Conservation (phyloP, 2,888 invertebrate genomes). For the Pterostichus niger region DNA sequence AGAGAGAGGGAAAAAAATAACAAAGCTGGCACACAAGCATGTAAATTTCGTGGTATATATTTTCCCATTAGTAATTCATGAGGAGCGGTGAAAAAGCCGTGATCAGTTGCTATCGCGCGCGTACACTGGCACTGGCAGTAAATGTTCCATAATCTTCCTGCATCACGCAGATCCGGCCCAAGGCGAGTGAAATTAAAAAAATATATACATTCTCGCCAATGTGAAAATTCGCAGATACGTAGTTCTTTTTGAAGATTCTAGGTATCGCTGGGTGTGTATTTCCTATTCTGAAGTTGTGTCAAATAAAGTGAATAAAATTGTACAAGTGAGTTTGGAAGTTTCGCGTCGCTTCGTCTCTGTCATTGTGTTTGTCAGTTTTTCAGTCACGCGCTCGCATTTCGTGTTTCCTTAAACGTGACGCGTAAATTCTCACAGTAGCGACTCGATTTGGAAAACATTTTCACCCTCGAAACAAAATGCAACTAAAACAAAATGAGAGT, state of each 20-base stretch:
- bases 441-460: constrained; percentile 6
- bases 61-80: constrained; percentile 62
- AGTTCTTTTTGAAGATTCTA: constrained; percentile 39
- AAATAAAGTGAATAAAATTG: constrained; percentile 49
- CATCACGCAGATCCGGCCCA: constrained; percentile 24
- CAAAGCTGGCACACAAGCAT: constrained; percentile 53
- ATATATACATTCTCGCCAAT: no score
- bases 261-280: constrained; percentile 30
- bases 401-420: constrained; percentile 56
- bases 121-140: constrained; percentile 15
- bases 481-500: not conserved
- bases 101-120: constrained; percentile 38
- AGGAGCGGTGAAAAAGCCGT: constrained; percentile 47
- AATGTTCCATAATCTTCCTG: constrained; percentile 54
- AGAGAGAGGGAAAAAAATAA: constrained; percentile 46
- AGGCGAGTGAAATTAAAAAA: constrained; percentile 17
- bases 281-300: constrained; percentile 48
- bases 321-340: constrained; percentile 34
- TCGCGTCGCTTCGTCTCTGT: constrained; percentile 38
- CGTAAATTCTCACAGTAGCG: constrained; percentile 27
- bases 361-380: constrained; percentile 58
- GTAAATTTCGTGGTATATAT: constrained; percentile 62
- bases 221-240: no score
- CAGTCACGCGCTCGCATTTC: constrained; percentile 43
- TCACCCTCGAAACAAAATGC: not conserved